Evolutionary conservation across 2,113 vertebrate species (phyloP), one percentile per base, ranked within the genome.

Genomic region (Taurulus bubalis): DNA sequence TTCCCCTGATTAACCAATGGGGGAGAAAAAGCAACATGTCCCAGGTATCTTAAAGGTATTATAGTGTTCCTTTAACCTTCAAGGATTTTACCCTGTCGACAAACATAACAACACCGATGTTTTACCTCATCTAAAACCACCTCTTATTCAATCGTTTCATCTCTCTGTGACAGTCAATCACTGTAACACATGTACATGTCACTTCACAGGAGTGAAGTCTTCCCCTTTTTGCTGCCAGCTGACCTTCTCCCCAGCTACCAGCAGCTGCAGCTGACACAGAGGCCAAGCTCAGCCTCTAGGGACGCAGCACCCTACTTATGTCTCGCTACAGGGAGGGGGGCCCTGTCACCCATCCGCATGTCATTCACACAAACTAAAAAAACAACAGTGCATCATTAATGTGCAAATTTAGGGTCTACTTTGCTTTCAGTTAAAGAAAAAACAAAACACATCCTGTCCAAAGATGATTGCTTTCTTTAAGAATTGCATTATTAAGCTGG

Each of bases 261-360:
- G 77, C 84, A 79, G 82, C 85, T 91, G 87, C 51, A 79, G 79
- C 85, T 85, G 86, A 89, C 91, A 89, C 75, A 30, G 82, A 80
- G 84, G 78, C 79, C 73, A 67, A 28, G 70, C 67, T 77, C 45
- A 69, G 78, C 78, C 84, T 77, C 64, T 9, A 58, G 84, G 77
- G 90, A 83, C 12, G 28, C 65, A 73, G 71, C 83, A 76, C 75
- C 85, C 85, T 79, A 73, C 78, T 78, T 87, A 62, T 74, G 67
- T 75, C 70, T 79, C 49, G 26, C 62, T 24, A 24, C 42, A 38
- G 66, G 40, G 58, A 56, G 49, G 5, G 9, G 53, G 56, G 8
- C 14, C 16, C 60, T 34, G 11, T 82, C 74, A 56, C 58, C 56
- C 56, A n/a, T 34, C 53, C 60, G 38, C 7, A 34, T 64, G 77